Conservation (phyloP, 2,888 invertebrate genomes). For the Machimus atricapillus region DNA sequence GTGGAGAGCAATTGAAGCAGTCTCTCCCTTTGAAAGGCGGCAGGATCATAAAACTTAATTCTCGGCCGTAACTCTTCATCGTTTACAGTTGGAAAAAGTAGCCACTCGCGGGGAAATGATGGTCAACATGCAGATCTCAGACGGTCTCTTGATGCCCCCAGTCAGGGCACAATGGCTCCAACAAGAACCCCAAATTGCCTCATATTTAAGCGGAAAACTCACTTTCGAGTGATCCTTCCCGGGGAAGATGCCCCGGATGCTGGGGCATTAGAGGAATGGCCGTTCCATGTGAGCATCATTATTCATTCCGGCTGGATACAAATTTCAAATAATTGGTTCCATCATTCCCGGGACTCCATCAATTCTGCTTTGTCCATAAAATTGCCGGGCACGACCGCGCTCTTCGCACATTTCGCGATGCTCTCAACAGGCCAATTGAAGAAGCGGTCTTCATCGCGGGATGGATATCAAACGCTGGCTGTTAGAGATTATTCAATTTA, state of each 20-base stretch:
- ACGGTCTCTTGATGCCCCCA: not conserved
- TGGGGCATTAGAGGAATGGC: not conserved
- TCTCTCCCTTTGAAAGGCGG: not conserved
- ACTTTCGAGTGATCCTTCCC: not conserved
- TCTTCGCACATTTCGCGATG: slow-evolving; percentile 8
- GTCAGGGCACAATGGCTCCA: not conserved
- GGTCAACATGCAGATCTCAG: not conserved
- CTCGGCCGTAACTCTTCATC: not conserved
- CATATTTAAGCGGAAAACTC: not conserved
- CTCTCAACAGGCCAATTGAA: slow-evolving; percentile 5
- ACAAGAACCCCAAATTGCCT: not conserved
- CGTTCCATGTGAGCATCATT: not conserved
- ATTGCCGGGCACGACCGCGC: slow-evolving; percentile 5
- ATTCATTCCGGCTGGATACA: slow-evolving; percentile 12
- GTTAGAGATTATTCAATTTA: slow-evolving; percentile 34
- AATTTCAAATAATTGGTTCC: slow-evolving; percentile 25
- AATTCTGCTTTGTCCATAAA: slow-evolving; percentile 24
- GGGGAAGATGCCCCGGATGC: not conserved
- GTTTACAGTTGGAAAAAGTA: not conserved
- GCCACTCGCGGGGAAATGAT: not conserved
- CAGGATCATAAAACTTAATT: not conserved
- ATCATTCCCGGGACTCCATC: slow-evolving; percentile 8
- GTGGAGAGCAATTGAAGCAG: not conserved
- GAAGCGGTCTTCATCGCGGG: slow-evolving; percentile 1
- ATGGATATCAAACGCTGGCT: slow-evolving; percentile 9